A percentile compares a stretch with the other conserved stretches of the same genome.
Evolutionary conservation across 2,888 invertebrate genomes (phyloP).

Genomic region (Patella pellucida): DNA sequence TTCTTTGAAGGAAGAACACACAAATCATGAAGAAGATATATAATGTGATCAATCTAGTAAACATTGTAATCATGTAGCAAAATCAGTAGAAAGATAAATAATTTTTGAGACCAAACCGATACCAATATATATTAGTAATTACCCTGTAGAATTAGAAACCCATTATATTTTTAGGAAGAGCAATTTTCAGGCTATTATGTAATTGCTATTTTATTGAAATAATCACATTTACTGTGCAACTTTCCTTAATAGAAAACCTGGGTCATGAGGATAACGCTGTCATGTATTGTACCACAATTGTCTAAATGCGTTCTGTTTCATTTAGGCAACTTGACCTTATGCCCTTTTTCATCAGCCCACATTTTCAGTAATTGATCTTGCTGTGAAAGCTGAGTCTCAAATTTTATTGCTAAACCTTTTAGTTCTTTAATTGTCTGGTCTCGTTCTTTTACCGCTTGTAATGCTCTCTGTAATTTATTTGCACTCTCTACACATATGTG

Average conservation of each 20-base stretch:
- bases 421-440: conserved; percentile 57
- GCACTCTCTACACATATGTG: conserved; percentile 54
- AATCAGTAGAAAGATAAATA: no score
- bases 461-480: conserved; percentile 48
- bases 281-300: no score
- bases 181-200: no score
- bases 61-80: no score
- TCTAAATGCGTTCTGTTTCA: neutral
- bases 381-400: conserved; percentile 58
- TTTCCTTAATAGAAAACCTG: neutral
- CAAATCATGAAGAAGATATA: no score
- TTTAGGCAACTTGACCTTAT: conserved; percentile 38
- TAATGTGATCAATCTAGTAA: no score
- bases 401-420: conserved; percentile 49
- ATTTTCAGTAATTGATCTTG: conserved; percentile 58
- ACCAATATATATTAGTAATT: no score
- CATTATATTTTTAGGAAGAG: no score
- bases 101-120: no score
- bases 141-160: no score
- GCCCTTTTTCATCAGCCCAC: conserved; percentile 54
- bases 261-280: no score
- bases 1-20: no score
- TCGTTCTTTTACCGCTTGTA: conserved; percentile 49
- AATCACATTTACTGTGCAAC: conserved; percentile 10
- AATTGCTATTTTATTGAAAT: neutral